phyloP scores from a whole-genome alignment of 2,888 invertebrate genomes.

The Nomada ruficornis region DNA sequence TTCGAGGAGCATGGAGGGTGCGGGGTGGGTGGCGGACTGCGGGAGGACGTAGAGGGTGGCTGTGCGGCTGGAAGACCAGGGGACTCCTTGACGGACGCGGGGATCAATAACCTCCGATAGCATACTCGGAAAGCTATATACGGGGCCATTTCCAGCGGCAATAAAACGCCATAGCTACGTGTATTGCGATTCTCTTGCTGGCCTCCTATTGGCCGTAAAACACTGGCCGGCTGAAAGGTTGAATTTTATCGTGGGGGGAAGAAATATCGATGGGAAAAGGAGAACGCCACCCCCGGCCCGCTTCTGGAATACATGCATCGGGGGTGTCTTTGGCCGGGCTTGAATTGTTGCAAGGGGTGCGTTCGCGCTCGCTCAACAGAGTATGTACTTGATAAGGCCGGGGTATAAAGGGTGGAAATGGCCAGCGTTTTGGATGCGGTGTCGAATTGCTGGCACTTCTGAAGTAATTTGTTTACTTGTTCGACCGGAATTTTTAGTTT shows the following conservation, averaged over 20 bases:
- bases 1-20: background rate
- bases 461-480: background rate
- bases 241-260: constrained; percentile 82
- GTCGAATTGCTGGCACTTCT: background rate
- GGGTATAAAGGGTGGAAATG: constrained; percentile 41
- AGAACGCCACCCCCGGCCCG: constrained; percentile 63
- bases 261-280: constrained; percentile 81
- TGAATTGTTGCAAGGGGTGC: constrained; percentile 55
- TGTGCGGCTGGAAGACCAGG: constrained; percentile 80
- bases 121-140: constrained; percentile 82
- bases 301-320: constrained; percentile 53
- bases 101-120: constrained; percentile 84
- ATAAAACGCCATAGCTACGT: constrained; percentile 83
- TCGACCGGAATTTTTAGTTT: too few relatives aligned
- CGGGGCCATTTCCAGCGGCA: constrained; percentile 83
- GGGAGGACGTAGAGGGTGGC: constrained; percentile 60
- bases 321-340: constrained; percentile 55
- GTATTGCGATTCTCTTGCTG: constrained; percentile 83
- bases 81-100: constrained; percentile 84
- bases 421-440: background rate
- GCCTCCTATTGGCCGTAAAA: constrained; percentile 83
- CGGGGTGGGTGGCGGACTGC: constrained; percentile 25
- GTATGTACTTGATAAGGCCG: constrained; percentile 46
- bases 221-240: constrained; percentile 83
- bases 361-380: constrained; percentile 40